phyloP scores from a whole-genome alignment of 1,140 invertebrate genomes.

The Tetramorium alpestre region DNA sequence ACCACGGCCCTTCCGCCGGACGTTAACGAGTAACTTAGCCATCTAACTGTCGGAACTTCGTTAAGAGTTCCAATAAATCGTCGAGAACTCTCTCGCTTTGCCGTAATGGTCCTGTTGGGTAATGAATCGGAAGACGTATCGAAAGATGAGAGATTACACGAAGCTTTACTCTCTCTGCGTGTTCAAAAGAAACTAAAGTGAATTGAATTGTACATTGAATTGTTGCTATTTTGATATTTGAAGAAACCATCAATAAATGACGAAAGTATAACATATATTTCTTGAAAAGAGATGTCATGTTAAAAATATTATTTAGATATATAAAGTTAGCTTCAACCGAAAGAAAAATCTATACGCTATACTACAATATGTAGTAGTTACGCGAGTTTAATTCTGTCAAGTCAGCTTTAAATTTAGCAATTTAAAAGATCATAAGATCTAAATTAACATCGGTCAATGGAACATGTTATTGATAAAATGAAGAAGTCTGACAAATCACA shows the following conservation, averaged over 20 bases:
- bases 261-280: not conserved
- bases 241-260: not conserved
- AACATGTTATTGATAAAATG: not conserved
- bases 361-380: not conserved
- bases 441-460: not conserved
- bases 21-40: slow-evolving; percentile 61
- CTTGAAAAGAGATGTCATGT: not conserved
- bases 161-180: not conserved
- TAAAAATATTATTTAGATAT: not conserved
- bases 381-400: not conserved
- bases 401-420: not conserved
- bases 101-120: slow-evolving; percentile 56
- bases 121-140: slow-evolving; percentile 57
- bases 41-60: slow-evolving; percentile 61
- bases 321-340: not conserved
- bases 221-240: not conserved
- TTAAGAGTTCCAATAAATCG: slow-evolving; percentile 61
- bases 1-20: slow-evolving; percentile 50
- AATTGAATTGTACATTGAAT: not conserved
- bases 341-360: not conserved
- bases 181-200: not conserved
- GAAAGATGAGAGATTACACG: slow-evolving; percentile 48
- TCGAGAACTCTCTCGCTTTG: slow-evolving; percentile 54
- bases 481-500: slow-evolving; percentile 19
- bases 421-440: not conserved